phyloP scores from a whole-genome alignment of 1,140 invertebrate species.

The Leguminivora glycinivorella region DNA sequence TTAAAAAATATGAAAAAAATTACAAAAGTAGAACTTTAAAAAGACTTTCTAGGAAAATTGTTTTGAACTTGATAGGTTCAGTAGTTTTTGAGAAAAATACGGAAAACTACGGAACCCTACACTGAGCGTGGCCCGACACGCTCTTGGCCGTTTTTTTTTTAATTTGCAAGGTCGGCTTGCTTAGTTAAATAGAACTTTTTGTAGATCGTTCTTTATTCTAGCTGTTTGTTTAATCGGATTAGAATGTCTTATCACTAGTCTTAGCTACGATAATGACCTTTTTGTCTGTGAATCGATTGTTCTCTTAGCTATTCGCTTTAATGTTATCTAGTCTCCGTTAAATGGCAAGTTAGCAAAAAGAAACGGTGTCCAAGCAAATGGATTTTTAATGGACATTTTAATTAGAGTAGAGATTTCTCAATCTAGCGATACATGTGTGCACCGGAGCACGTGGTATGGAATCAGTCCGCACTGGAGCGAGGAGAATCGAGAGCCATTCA shows the following conservation, averaged over 20 bases:
- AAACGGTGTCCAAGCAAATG: neutral
- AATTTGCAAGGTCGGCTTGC: slow-evolving; percentile 14
- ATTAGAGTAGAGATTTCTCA: slow-evolving; percentile 39
- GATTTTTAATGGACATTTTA: slow-evolving; percentile 34
- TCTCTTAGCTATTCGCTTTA: no score
- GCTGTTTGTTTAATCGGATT: neutral
- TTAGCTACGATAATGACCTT: neutral
- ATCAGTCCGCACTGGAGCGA: slow-evolving; percentile 43
- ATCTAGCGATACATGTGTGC: slow-evolving; percentile 35
- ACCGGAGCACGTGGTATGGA: slow-evolving; percentile 39
- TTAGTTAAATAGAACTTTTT: slow-evolving; percentile 23
- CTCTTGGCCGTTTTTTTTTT: no score
- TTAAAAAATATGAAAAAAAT: no score
- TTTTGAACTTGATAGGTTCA: no score
- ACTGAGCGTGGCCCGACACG: no score
- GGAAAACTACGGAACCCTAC: no score
- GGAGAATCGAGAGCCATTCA: slow-evolving; percentile 39
- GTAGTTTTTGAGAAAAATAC: no score
- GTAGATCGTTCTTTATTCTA: neutral
- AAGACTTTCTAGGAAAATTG: no score
- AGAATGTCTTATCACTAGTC: neutral
- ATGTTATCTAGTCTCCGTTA: no score
- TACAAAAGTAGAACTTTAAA: no score
- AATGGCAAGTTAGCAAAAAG: neutral
- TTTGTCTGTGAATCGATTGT: neutral